Base-by-base conservation (phyloP, 2,797 vertebrate genomes). In the Hemitrygon akajei region DNA sequence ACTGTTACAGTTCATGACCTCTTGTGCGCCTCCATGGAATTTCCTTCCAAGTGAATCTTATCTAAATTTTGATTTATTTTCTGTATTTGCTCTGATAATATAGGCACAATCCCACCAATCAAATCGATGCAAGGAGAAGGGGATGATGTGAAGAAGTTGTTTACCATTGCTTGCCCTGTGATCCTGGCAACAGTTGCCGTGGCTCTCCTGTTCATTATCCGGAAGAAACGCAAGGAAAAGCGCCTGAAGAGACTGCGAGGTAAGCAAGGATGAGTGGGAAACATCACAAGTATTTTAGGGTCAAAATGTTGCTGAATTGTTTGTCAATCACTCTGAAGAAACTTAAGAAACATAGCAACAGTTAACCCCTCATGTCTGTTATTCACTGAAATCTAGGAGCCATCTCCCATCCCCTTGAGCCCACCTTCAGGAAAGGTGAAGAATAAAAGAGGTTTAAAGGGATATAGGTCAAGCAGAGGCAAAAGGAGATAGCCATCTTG, bases 221-320 rank as follows among this genome's bases (percentile, higher is more conserved):
- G 99, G 95, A 99, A 98, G 96, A 99, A 99, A 95, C 98, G 99
- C 96, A 99, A 99, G 96, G 98, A 99, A 95, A 99, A 99, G 95
- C 96, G 99, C 86, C 97, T 99, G 93, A 99, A 99, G 96, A 96
- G 99, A 95, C 97, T 99, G 37, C 96, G 99, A 97, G 98, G 99
- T 99, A 95, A 96, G 97, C 86, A 0, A 87, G 11, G 0, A 11
- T 6, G 0, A 10, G 0, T 18, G 1, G 40, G 84, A 22, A 37
- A 81, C 40, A 22, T 30, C 47, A 87, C 34, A 81, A 12, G 40
- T 82, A n/a, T 2, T 73, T n/a, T n/a, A 7, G 0, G 63, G n/a
- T 4, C 86, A 37, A 69, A 89, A 10, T 66, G 34, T 20, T 69
- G 60, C 2, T 89, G 86, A 22, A n/a, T 16, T 66, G 84, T 9